Percentiles rank a stretch among this genome's conserved stretches.
phyloP scores from a whole-genome alignment of 2,113 vertebrate species.

The Anhinga rufa region DNA sequence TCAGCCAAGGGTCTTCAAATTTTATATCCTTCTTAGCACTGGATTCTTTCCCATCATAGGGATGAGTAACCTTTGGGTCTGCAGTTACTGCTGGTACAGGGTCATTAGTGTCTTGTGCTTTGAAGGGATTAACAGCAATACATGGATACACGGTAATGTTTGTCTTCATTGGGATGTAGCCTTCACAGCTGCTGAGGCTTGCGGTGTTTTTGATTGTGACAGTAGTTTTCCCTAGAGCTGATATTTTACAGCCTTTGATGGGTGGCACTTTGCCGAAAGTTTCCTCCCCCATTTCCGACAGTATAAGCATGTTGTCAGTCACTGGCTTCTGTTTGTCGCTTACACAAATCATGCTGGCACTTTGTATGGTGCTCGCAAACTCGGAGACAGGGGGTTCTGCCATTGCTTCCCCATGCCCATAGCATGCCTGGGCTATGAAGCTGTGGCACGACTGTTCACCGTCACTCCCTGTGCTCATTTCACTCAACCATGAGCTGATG shows the following conservation, averaged over 20 bases:
- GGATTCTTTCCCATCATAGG: constrained; percentile 65
- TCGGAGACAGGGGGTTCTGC: constrained; percentile 76
- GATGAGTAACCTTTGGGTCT: neutral
- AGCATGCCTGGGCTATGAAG: constrained; percentile 83
- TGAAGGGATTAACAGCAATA: constrained; percentile 79
- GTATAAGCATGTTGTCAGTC: constrained; percentile 67
- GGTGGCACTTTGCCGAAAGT: constrained; percentile 68
- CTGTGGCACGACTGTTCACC: constrained; percentile 89
- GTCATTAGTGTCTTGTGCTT: constrained; percentile 66
- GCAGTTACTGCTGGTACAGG: constrained; percentile 36
- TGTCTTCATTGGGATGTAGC: constrained; percentile 82
- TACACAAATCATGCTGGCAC: constrained; percentile 48
- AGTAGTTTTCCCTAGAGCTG: constrained; percentile 82
- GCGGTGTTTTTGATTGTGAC: constrained; percentile 77
- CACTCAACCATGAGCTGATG: constrained; percentile 92
- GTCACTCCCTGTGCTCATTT: constrained; percentile 88
- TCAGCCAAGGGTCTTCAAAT: constrained; percentile 96
- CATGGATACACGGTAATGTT: constrained; percentile 83
- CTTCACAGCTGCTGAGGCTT: constrained; percentile 71
- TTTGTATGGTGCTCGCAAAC: constrained; percentile 57
- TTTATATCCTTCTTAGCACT: constrained; percentile 71
- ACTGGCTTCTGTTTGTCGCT: constrained; percentile 67
- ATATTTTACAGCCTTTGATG: constrained; percentile 77
- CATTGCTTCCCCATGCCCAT: constrained; percentile 87
- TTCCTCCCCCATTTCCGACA: constrained; percentile 70